These are phyloP conservation scores for zebrafish (Danio rerio) DNA, from an alignment of 2,113 vertebrate species.

Conservation along the genomic window DNA sequence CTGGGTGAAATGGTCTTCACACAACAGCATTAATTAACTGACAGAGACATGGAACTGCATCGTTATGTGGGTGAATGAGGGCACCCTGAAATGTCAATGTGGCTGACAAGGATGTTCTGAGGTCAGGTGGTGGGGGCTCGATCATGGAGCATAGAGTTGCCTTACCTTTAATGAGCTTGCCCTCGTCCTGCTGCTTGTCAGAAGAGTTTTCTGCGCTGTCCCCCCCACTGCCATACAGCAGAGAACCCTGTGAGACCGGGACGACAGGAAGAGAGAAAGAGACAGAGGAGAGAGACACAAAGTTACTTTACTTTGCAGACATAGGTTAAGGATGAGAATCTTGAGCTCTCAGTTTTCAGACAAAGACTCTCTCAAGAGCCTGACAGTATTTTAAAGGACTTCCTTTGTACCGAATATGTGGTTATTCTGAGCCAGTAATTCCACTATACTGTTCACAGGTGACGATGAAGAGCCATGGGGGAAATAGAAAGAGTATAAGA, in stretches of 20 bases:
- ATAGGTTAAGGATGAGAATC: not conserved
- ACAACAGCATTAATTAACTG: conserved; percentile 23
- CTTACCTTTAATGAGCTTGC: conserved; percentile 78
- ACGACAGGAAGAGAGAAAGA: conserved; percentile 13
- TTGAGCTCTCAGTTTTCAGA: conserved; percentile 10
- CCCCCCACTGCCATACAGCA: conserved; percentile 1
- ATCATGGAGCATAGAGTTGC: not conserved
- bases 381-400: not conserved
- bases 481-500: not conserved
- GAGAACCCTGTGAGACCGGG: not conserved
- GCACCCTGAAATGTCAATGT: not conserved
- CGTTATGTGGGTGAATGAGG: not conserved
- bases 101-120: not conserved
- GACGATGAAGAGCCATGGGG: not conserved
- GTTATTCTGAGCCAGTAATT: conserved; percentile 2
- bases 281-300: conserved; percentile 22
- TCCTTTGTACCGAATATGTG: not conserved
- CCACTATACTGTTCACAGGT: not conserved
- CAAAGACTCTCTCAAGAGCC: not conserved
- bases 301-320: not conserved
- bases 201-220: conserved; percentile 51
- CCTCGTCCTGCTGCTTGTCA: conserved; percentile 66
- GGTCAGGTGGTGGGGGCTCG: not conserved
- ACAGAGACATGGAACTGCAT: not conserved
- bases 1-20: not conserved